phyloP scores from a whole-genome alignment of 2,113 vertebrate genomes.

The Psammodynastes pulverulentus region DNA sequence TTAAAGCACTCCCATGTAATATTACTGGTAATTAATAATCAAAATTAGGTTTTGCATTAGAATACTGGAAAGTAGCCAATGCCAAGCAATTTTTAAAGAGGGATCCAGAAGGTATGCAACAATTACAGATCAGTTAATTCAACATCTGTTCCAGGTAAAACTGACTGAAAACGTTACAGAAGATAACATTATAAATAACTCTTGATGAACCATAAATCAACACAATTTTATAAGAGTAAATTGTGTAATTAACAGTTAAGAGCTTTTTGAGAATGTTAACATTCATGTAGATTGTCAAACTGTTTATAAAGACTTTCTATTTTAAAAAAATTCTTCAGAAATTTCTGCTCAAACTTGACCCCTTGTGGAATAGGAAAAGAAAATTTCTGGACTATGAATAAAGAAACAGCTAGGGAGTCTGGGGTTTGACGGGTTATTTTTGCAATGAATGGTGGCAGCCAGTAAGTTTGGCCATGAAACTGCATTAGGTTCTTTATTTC shows the following conservation, averaged over 20 bases:
- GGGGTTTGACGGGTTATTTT: too few relatives aligned
- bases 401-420: not conserved
- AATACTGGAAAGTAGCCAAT: not conserved
- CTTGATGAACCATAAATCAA: not conserved
- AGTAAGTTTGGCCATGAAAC: too few relatives aligned
- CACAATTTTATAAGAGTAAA: not conserved
- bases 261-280: not conserved
- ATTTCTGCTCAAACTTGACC: not conserved
- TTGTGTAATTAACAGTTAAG: not conserved
- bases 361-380: not conserved
- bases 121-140: not conserved
- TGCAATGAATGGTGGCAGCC: too few relatives aligned
- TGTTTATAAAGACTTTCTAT: not conserved
- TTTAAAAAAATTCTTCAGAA: not conserved
- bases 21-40: not conserved
- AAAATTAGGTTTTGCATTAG: not conserved
- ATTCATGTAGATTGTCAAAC: not conserved
- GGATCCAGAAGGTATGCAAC: not conserved
- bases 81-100: not conserved
- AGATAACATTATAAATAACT: too few relatives aligned
- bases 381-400: not conserved
- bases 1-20: not conserved
- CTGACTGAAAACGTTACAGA: not conserved
- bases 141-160: not conserved
- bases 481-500: not conserved